Conservation (phyloP, 2,888 invertebrate genomes). For the Bruchidius siliquastri region DNA sequence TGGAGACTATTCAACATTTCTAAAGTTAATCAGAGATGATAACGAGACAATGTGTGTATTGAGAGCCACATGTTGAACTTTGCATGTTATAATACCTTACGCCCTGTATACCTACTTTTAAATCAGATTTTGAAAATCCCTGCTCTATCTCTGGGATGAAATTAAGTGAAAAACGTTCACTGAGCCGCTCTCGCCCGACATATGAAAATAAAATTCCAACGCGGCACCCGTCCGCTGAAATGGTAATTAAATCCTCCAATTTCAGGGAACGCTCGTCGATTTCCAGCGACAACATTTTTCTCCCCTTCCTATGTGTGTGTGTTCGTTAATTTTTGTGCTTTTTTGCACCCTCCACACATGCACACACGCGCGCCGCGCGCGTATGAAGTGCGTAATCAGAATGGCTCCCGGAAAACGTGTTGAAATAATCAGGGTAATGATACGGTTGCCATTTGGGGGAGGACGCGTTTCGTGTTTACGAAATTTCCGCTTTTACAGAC, state of each 20-base stretch:
- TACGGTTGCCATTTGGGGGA: neutral
- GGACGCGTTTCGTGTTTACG: neutral
- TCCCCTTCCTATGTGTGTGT: neutral
- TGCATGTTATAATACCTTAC: too few relatives aligned
- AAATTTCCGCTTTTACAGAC: too few relatives aligned
- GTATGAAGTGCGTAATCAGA: neutral
- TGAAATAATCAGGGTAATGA: neutral
- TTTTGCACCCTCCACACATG: neutral
- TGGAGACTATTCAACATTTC: too few relatives aligned
- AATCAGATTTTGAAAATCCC: too few relatives aligned
- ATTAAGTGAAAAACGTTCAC: neutral
- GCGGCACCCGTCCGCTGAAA: neutral
- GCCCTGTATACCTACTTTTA: too few relatives aligned
- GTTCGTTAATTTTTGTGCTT: neutral
- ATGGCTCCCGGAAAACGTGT: neutral
- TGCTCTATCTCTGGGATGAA: neutral
- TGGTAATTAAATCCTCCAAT: neutral
- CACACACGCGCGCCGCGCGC: neutral
- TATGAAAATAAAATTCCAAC: neutral
- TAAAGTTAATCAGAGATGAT: too few relatives aligned
- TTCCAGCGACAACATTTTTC: neutral
- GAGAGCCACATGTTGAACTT: too few relatives aligned
- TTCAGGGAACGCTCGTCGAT: neutral
- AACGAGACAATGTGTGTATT: too few relatives aligned
- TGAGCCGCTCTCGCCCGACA: neutral